Base-by-base conservation (phyloP, 2,888 invertebrate genomes). In the Thymelicus acteon region DNA sequence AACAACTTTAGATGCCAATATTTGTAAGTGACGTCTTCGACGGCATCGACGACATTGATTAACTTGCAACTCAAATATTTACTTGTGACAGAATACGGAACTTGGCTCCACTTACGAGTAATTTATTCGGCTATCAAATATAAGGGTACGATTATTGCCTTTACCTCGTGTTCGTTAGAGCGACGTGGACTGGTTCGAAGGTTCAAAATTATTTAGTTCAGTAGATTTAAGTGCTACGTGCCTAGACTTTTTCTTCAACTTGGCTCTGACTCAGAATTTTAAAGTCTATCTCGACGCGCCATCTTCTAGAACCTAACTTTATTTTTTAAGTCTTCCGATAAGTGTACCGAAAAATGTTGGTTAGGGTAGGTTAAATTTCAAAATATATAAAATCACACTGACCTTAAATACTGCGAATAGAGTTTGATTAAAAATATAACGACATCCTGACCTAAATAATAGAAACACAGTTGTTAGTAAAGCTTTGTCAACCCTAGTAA, bases 21-120 rank as follows among this genome's bases (percentile, higher is more conserved):
- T 75, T 72, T 73, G 71, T 67, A 39, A 57, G 69, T 63, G 49
- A 54, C 67, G 49, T 70, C 70, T 74, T 77, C 78, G 76, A 80
- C 80, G 79, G 72, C 79, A 75, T 66, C 71, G 49, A 76, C 72
- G 75, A 75, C 71, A 74, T 77, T 81, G 82, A 83, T 85, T 84
- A 80, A 84, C 80, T 82, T 82, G 78, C 77, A 80, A 71, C 67
- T 68, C 66, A 66, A 71, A 71, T 65, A 68, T 71, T 72, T 74
- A 47, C 72, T 72, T 60, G 19, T 40, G 19, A 65, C 52, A 67
- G 62, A 62, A 57, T 61, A 24, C 61, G 61, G 52, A 63, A 69
- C 63, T 63, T 63, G 47, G 39, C 40, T 24, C 44, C 54, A 62
- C 54, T 62, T 63, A 69, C 39, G 47, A 48, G 69, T 68, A 54